phyloP scores from a whole-genome alignment of 2,888 invertebrate species.

The Halictus ligatus region DNA sequence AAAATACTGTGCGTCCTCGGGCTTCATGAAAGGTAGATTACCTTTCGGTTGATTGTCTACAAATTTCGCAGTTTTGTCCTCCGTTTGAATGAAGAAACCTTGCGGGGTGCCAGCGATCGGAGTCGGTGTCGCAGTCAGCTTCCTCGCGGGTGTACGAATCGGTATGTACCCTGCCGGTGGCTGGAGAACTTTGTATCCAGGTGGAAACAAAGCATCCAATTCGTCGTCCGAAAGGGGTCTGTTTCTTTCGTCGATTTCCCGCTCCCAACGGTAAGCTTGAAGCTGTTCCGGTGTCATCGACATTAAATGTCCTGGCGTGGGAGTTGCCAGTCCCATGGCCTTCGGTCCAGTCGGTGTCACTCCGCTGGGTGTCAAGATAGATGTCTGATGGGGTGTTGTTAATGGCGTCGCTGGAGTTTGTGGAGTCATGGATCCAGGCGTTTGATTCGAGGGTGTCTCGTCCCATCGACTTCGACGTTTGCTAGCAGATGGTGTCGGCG shows the following conservation, averaged over 20 bases:
- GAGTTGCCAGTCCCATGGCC: constrained; percentile 99
- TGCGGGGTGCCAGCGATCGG: constrained; percentile 96
- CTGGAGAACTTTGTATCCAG: constrained; percentile 98
- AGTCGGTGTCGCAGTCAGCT: constrained; percentile 98
- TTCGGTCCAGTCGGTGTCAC: constrained; percentile 95
- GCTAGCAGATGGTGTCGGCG: constrained; percentile 96
- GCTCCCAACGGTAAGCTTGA: constrained; percentile 99
- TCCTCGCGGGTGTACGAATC: constrained; percentile 98
- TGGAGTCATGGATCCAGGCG: constrained; percentile 88
- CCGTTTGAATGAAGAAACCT: constrained; percentile 97
- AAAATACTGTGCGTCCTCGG: constrained; percentile 98
- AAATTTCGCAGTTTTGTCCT: constrained; percentile 93
- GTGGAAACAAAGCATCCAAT: constrained; percentile 98
- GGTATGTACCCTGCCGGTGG: constrained; percentile 98
- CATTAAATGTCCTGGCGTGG: constrained; percentile 97
- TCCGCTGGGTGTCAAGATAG: constrained; percentile 87
- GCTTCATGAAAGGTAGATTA: constrained; percentile 99
- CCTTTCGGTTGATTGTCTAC: constrained; percentile 99
- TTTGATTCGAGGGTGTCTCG: constrained; percentile 95
- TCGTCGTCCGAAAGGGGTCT: constrained; percentile 98
- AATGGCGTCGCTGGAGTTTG: constrained; percentile 93
- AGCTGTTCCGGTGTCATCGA: constrained; percentile 99
- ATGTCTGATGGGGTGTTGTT: constrained; percentile 90
- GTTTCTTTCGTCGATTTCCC: constrained; percentile 99
- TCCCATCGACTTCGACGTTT: constrained; percentile 99